Evolutionary conservation across 2,113 vertebrate genomes (phyloP).

Genomic region (Ariopsis seemanni): DNA sequence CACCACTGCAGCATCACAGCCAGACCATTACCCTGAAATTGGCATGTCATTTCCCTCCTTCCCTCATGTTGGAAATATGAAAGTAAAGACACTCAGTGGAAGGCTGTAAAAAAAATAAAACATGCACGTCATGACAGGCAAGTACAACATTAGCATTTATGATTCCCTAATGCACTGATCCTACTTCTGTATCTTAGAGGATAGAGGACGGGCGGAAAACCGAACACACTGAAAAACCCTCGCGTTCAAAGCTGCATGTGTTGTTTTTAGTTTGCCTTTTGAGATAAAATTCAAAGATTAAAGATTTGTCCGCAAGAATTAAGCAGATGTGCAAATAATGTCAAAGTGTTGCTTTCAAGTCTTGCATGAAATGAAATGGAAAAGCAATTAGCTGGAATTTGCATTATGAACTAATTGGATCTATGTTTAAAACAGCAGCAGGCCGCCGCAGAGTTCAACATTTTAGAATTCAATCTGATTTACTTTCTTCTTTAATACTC

Average conservation of each 20-base stretch:
- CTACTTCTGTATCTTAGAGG: not conserved
- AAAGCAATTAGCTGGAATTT: constrained; percentile 75
- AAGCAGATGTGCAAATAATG: constrained; percentile 81
- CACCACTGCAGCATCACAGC: constrained; percentile 67
- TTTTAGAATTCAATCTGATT: constrained; percentile 61
- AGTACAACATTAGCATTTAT: not conserved
- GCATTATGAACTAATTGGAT: constrained; percentile 65
- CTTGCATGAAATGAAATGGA: constrained; percentile 82
- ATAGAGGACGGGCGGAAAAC: not conserved
- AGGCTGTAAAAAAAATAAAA: not conserved
- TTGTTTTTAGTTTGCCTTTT: constrained; percentile 66
- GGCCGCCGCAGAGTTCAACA: constrained; percentile 50
- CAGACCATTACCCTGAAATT: constrained; percentile 70
- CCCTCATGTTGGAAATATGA: constrained; percentile 12
- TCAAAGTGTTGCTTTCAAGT: constrained; percentile 79
- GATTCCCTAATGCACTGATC: not conserved
- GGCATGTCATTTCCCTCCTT: constrained; percentile 56
- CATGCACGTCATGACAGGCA: no score
- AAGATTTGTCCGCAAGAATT: constrained; percentile 82
- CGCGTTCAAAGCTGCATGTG: not conserved
- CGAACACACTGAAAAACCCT: not conserved
- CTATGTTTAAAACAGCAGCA: constrained; percentile 52
- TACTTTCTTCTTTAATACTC: constrained; percentile 54
- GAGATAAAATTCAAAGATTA: constrained; percentile 80
- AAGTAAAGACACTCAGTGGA: not conserved